Percentiles rank a stretch among this genome's conserved stretches.
These are phyloP conservation scores for Sycophila texana DNA, from an alignment of 2,888 invertebrate species.

Conservation along the genomic window DNA sequence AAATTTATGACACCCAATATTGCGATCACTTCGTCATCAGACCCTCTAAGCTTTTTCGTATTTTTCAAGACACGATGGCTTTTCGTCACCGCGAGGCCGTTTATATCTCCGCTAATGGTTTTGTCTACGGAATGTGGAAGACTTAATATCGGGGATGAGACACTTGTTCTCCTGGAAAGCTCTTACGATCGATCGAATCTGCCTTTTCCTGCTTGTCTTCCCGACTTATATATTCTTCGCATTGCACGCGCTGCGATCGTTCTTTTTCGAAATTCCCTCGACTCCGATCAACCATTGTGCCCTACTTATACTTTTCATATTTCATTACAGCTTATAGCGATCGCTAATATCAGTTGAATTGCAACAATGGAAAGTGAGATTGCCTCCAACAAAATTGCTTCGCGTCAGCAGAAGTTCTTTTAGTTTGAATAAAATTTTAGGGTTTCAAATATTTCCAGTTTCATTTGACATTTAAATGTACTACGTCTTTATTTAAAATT, in stretches of 20 bases:
- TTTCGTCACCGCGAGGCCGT: neutral
- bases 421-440: too few species aligned
- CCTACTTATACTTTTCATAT: neutral
- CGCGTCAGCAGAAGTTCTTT: too few species aligned
- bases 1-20: conserved; percentile 19
- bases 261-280: neutral
- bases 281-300: neutral
- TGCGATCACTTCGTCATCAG: neutral
- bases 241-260: neutral
- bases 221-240: neutral
- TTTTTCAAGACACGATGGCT: neutral
- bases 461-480: too few species aligned
- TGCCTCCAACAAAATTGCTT: too few species aligned
- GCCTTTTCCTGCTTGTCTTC: neutral
- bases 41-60: neutral
- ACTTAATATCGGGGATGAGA: conserved; percentile 43
- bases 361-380: too few species aligned
- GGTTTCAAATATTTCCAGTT: too few species aligned
- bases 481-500: too few species aligned
- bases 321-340: neutral
- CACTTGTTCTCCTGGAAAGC: conserved; percentile 6
- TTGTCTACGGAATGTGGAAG: conserved; percentile 34
- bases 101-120: conserved; percentile 22
- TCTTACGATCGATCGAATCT: conserved; percentile 31
- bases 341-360: neutral